phyloP scores from a whole-genome alignment of 37 sponge, comb jelly and placozoan species.

The Oopsacas minuta region DNA sequence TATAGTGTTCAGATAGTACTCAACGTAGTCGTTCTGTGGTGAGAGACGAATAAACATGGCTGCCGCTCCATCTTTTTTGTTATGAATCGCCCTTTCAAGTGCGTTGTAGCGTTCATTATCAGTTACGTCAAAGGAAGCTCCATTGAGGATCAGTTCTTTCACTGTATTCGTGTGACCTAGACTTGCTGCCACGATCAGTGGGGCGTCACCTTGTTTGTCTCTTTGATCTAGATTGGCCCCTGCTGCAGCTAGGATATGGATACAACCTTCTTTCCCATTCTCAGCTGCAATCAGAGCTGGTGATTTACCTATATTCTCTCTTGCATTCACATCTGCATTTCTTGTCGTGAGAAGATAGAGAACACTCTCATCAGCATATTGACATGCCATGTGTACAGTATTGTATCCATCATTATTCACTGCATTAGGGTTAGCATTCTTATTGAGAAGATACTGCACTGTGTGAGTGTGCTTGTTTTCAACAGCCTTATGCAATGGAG shows the following conservation, averaged over 20 bases:
- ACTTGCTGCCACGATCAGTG: neutral
- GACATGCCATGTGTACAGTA: neutral
- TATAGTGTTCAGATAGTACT: neutral
- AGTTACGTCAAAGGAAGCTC: neutral
- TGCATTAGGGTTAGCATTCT: neutral
- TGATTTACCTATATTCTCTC: neutral
- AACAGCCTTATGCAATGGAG: neutral
- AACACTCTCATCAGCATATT: neutral
- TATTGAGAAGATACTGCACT: neutral
- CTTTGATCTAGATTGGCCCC: neutral
- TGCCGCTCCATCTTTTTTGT: constrained; percentile 12
- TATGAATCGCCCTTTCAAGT: neutral
- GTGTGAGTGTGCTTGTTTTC: neutral
- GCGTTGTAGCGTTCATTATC: neutral
- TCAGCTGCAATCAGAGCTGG: neutral
- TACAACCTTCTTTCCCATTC: constrained; percentile 9
- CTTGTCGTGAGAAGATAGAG: neutral
- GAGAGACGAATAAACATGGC: neutral
- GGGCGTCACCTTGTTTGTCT: neutral
- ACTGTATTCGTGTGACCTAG: neutral
- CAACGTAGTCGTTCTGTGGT: neutral
- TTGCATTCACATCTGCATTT: neutral
- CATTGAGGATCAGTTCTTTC: neutral
- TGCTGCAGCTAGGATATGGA: neutral
- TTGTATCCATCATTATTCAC: neutral